Conservation (phyloP, 1,140 invertebrate genomes). For the Scaptomyza graminum region DNA sequence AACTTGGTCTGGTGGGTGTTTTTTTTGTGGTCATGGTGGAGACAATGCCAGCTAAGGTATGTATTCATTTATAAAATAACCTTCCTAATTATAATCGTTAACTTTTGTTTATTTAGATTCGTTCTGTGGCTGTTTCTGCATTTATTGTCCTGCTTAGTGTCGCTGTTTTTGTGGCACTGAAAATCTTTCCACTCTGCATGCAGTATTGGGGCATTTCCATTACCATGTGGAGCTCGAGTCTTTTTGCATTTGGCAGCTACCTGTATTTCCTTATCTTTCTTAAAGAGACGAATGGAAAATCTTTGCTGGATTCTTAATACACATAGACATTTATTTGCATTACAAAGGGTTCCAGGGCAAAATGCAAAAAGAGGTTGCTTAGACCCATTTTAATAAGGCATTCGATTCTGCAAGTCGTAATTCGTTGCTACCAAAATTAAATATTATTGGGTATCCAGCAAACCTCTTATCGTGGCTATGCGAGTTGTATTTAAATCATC, state of each 20-base stretch:
- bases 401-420: too few species aligned
- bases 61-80: neutral
- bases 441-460: too few species aligned
- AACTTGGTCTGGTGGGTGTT: slow-evolving; percentile 67
- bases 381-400: too few species aligned
- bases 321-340: neutral
- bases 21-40: slow-evolving; percentile 74
- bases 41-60: slow-evolving; percentile 63
- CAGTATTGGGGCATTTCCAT: slow-evolving; percentile 37
- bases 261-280: slow-evolving; percentile 45
- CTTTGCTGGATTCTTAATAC: slow-evolving; percentile 53
- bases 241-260: slow-evolving; percentile 28
- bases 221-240: slow-evolving; percentile 42
- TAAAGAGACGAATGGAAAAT: slow-evolving; percentile 70
- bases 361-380: too few species aligned
- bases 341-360: too few species aligned
- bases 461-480: too few species aligned
- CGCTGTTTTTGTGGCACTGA: slow-evolving; percentile 57
- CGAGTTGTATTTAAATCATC: too few species aligned
- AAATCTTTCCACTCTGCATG: slow-evolving; percentile 69
- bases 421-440: too few species aligned
- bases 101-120: slow-evolving; percentile 64
- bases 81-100: neutral
- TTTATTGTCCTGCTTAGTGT: slow-evolving; percentile 60
- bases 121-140: slow-evolving; percentile 49